These are phyloP conservation scores for Cheilosia soror DNA, from an alignment of 2,888 invertebrate species.

Conservation along the genomic window DNA sequence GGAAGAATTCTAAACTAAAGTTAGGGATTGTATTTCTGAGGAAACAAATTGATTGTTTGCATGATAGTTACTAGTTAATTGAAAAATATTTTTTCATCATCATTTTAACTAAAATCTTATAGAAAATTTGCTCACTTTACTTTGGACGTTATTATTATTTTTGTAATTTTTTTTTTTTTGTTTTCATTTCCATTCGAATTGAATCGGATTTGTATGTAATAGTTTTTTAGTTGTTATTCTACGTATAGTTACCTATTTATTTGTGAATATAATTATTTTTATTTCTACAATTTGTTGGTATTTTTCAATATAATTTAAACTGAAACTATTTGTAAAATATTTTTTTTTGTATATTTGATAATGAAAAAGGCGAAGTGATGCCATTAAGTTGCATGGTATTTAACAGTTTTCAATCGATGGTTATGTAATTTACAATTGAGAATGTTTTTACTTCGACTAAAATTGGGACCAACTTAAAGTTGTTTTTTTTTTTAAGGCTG, in stretches of 20 bases:
- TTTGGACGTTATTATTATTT: constrained; percentile 59
- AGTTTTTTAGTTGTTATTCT: constrained; percentile 14
- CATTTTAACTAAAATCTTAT: constrained; percentile 34
- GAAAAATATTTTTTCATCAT: constrained; percentile 7
- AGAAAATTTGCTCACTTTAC: constrained; percentile 55
- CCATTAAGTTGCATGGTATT: constrained; percentile 17
- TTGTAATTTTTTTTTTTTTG: constrained; percentile 11
- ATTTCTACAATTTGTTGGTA: constrained; percentile 14
- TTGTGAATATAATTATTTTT: constrained; percentile 34
- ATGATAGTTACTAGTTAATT: constrained; percentile 65
- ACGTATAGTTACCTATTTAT: constrained; percentile 16
- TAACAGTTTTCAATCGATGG: background rate
- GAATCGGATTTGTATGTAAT: constrained; percentile 31
- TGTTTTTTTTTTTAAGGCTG: background rate
- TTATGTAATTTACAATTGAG: constrained; percentile 9
- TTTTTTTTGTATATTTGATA: constrained; percentile 1
- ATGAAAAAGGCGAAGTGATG: constrained; percentile 37
- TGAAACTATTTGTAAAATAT: constrained; percentile 28
- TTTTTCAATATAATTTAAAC: constrained; percentile 6
- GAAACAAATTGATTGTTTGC: constrained; percentile 64
- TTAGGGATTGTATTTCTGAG: constrained; percentile 42
- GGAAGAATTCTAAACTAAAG: constrained; percentile 52
- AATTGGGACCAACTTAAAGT: constrained; percentile 17
- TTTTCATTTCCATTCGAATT: constrained; percentile 4
- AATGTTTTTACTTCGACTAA: background rate